Evolutionary conservation across 2,113 vertebrate genomes (phyloP), one percentile per base, ranked within the genome.

Genomic region (Arizona elegans): DNA sequence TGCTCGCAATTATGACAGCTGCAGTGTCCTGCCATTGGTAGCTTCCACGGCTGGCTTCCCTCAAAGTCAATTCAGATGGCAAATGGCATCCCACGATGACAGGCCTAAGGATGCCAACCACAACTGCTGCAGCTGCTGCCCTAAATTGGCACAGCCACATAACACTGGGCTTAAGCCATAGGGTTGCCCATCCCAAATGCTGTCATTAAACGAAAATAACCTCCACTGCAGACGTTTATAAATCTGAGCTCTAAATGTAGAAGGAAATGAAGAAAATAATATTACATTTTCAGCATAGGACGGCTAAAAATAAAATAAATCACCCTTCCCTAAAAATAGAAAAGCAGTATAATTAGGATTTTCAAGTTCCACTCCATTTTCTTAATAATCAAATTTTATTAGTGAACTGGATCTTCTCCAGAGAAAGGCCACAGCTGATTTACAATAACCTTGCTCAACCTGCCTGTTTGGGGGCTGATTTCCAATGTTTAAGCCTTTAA

Each of bases 201-300:
- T 38, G n/a, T 75, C 70, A 38, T 75, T 70, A 86, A 58, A 7
- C 1, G 10, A 2, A n/a, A 17, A 11, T 11, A n/a, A 26, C 29
- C n/a, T 87, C 10, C 9, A 90, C 43, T 29, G 33, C 0, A 0
- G 1, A 43, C 90, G 26, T 23, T 2, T 23, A 0, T 2, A 11
- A 93, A 0, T 0, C 12, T 33, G 38, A 53, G 24, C 4, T 65
- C 17, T 5, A 55, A 47, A n/a, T 62, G 23, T 53, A 9, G 2
- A 90, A 50, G 17, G 59, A 24, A 86, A 59, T 12, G 53, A 9
- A 13, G 29, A 21, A 24, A 26, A 12, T 56, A 23, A 43, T 13
- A 86, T 47, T 33, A 23, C 38, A 50, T 58, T 26, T 58, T 26
- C 13, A 17, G 6, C 29, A 24, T 26, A 50, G 12, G 54, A 91